These are phyloP conservation scores for Rhinoderma darwinii DNA, from an alignment of 2,113 vertebrate genomes.

Conservation along the genomic window DNA sequence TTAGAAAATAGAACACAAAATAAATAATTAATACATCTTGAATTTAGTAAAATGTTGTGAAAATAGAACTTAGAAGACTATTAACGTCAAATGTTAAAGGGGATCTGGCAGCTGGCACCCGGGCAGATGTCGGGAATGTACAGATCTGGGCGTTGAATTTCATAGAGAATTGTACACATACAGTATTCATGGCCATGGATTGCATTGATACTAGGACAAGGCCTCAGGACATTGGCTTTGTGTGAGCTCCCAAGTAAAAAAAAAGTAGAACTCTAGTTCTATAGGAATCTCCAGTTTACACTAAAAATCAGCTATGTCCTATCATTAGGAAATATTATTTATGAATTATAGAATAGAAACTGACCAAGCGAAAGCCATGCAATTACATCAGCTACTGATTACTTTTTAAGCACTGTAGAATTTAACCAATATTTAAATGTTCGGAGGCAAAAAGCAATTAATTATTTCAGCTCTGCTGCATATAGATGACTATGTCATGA, in stretches of 20 bases:
- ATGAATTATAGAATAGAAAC: slow-evolving; percentile 20
- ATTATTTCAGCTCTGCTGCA: slow-evolving; percentile 24
- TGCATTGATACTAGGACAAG: too few relatives aligned
- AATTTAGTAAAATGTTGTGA: too few relatives aligned
- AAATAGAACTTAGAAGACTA: too few relatives aligned
- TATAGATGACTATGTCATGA: slow-evolving; percentile 19
- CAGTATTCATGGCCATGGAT: too few relatives aligned
- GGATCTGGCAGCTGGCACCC: too few relatives aligned
- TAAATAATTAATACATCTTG: too few relatives aligned
- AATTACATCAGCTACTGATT: slow-evolving; percentile 36
- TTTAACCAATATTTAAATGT: slow-evolving; percentile 46
- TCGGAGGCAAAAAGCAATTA: slow-evolving; percentile 30
- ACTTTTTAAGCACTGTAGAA: slow-evolving; percentile 31
- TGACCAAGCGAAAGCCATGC: slow-evolving; percentile 7
- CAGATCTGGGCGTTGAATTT: too few relatives aligned
- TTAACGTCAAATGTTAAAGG: too few relatives aligned
- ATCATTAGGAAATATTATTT: background rate
- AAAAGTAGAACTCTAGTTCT: background rate
- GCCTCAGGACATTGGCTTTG: too few relatives aligned
- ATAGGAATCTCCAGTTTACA: background rate
- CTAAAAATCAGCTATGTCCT: background rate
- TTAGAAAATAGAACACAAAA: too few relatives aligned
- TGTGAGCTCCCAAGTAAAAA: background rate
- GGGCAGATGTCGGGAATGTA: too few relatives aligned
- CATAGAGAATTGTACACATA: too few relatives aligned